Base-by-base conservation (phyloP, 1,140 invertebrate species). In the Pemphigus obesinymphae region DNA sequence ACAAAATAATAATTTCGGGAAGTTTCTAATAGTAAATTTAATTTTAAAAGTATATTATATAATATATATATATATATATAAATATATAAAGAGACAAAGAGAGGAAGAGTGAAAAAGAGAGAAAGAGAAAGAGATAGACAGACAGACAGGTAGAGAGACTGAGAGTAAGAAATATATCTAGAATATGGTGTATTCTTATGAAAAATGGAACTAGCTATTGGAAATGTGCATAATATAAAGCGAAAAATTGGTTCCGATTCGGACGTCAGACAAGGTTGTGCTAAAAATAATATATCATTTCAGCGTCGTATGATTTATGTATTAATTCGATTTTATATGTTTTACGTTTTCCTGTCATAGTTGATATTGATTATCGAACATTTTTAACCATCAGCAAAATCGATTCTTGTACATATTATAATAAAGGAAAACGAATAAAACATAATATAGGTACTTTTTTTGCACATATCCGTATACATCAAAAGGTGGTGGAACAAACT, bases 251-350 rank as follows among this genome's bases (percentile, higher is more conserved):
- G 40, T 72, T 72, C 23, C 68, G 17, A 72, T 43, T 48, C 43
- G 29, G 13, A 23, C 23, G 40, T 72, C 68, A 48, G 26, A 48
- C 68, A 48, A 72, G 37, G n/a, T 26, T 70, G 37, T 43, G 43
- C 43, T 72, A 5, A 31, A 72, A 72, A 72, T 72, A 72, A 72
- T 45, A 72, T 72, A 72, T 72, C 43, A 72, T 23, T 72, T 48
- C 43, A 13, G 23, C 15, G 68, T 29, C 26, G 43, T 72, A 72
- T 72, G 68, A 72, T 72, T 72, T 29, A 72, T 72, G 68, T 72
- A 23, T 72, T 72, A 72, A 72, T 72, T 72, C 26, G 23, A 48
- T 72, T 48, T 72, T 72, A 48, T 72, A 43, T 70, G n/a, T 23
- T 34, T 48, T 23, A 29, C 23, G 43, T 48, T 72, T 48, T 45